These are phyloP conservation scores for Endomychus coccineus DNA, from an alignment of 2,888 invertebrate species.

Conservation along the genomic window DNA sequence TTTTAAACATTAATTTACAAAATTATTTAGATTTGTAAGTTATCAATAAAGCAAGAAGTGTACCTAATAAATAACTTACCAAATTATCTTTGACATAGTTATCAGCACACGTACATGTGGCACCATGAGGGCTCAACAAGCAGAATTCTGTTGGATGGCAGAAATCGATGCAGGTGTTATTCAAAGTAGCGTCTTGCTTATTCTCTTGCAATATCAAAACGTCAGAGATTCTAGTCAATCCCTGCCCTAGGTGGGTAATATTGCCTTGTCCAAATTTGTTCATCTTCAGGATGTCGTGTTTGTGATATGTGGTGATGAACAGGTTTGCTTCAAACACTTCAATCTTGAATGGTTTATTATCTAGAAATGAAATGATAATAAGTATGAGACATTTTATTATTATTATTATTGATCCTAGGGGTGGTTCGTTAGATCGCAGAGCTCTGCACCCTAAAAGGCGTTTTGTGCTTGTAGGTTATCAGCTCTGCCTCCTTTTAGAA, in stretches of 20 bases:
- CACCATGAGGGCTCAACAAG: slow-evolving; percentile 37
- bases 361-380: slow-evolving; percentile 36
- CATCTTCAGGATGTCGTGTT: slow-evolving; percentile 55
- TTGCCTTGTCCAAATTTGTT: slow-evolving; percentile 60
- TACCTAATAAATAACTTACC: slow-evolving; percentile 25
- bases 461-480: no score
- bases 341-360: slow-evolving; percentile 60
- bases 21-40: not conserved
- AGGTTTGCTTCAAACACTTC: slow-evolving; percentile 68
- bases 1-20: not conserved
- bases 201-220: slow-evolving; percentile 60
- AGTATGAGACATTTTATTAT: no score
- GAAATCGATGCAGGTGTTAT: slow-evolving; percentile 53
- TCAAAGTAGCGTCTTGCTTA: slow-evolving; percentile 52
- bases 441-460: no score
- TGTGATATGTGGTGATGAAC: slow-evolving; percentile 58
- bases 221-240: slow-evolving; percentile 53
- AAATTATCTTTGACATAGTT: slow-evolving; percentile 39
- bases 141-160: slow-evolving; percentile 60
- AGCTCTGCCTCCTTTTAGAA: no score
- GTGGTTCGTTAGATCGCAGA: no score
- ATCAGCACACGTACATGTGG: slow-evolving; percentile 40
- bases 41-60: not conserved
- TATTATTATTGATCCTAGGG: no score
- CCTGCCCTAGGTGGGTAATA: slow-evolving; percentile 49